phyloP scores from a whole-genome alignment of 2,113 vertebrate species.

The Hypanus sabinus region DNA sequence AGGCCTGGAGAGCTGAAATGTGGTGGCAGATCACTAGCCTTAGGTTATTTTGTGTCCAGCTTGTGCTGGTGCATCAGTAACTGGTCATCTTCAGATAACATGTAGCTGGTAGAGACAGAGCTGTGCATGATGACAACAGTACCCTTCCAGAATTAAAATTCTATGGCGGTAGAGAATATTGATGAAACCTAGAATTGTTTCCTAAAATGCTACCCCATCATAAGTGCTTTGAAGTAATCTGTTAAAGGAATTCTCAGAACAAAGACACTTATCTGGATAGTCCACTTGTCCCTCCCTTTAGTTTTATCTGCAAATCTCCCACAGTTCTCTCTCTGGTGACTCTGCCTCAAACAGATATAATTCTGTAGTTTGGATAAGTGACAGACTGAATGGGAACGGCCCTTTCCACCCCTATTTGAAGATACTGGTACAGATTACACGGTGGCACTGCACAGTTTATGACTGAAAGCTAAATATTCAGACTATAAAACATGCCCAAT shows the following conservation, averaged over 20 bases:
- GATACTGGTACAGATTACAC: not conserved
- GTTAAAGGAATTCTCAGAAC: slow-evolving; percentile 14
- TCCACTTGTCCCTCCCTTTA: not conserved
- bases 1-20: not conserved
- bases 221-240: not conserved
- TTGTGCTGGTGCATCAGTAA: not conserved
- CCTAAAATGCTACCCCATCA: not conserved
- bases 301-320: not conserved
- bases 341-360: not conserved
- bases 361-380: slow-evolving; percentile 12
- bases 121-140: not conserved
- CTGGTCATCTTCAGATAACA: too few species aligned
- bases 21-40: not conserved
- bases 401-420: not conserved
- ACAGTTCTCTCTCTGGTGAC: not conserved
- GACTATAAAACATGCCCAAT: not conserved
- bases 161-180: not conserved
- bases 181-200: not conserved
- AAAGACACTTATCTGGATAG: not conserved
- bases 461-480: not conserved
- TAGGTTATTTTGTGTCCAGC: not conserved
- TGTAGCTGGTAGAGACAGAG: not conserved
- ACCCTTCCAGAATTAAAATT: not conserved
- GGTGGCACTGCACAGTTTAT: not conserved
- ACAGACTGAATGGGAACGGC: not conserved